Conservation (phyloP, 2,113 vertebrate species). For the western clawed frog (Xenopus tropicalis) region DNA sequence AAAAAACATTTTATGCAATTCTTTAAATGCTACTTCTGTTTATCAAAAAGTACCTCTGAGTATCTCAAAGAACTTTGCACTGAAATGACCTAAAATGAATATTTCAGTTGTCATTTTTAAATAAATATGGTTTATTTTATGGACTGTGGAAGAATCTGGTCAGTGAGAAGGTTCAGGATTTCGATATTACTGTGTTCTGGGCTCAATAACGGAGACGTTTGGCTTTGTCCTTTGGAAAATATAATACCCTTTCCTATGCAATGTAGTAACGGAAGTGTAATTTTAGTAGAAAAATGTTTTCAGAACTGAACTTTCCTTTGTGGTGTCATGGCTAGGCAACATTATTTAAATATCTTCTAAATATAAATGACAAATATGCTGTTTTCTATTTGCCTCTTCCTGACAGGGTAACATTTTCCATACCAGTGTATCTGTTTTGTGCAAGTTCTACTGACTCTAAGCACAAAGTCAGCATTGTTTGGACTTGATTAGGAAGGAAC, state of each 20-base stretch:
- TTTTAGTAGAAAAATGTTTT: conserved; percentile 1
- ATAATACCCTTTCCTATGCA: background rate
- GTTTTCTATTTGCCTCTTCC: background rate
- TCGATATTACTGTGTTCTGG: too few relatives aligned
- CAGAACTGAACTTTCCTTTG: background rate
- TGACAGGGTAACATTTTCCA: background rate
- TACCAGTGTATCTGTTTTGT: background rate
- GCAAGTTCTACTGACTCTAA: background rate
- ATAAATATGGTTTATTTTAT: background rate
- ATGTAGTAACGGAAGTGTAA: background rate
- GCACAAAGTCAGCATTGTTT: conserved; percentile 3
- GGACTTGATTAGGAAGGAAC: background rate
- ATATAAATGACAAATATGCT: background rate
- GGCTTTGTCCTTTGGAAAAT: too few relatives aligned
- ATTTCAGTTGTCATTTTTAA: too few relatives aligned
- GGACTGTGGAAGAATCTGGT: background rate
- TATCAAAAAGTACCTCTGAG: too few relatives aligned
- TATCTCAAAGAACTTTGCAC: too few relatives aligned
- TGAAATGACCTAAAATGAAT: too few relatives aligned
- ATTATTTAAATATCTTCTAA: background rate
- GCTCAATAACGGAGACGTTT: too few relatives aligned
- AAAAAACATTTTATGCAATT: too few relatives aligned
- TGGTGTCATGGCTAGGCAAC: background rate
- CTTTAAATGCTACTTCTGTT: too few relatives aligned
- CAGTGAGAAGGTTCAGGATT: background rate